phyloP scores from a whole-genome alignment of 53 echinoderm and acorn worm species.

The Henricia sp. region DNA sequence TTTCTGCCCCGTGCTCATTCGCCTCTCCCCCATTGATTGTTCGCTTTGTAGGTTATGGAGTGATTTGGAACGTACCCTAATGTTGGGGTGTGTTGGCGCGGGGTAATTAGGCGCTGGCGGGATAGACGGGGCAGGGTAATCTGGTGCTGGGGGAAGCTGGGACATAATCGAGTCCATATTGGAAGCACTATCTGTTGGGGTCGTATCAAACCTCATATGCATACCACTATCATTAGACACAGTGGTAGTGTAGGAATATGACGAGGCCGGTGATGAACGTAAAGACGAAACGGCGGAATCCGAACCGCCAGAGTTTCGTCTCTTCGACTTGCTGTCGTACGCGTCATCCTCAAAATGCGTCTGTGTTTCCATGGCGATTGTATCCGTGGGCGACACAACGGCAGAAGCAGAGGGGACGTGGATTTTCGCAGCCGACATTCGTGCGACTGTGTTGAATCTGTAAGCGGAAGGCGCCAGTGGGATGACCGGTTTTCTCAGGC shows the following conservation, averaged over 20 bases:
- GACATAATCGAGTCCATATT: slow-evolving; percentile 34
- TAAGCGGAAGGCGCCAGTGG: slow-evolving; percentile 60
- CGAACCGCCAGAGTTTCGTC: slow-evolving; percentile 71
- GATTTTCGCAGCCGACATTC: slow-evolving; percentile 67
- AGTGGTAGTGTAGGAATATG: slow-evolving; percentile 77
- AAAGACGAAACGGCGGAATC: slow-evolving; percentile 87
- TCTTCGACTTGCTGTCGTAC: slow-evolving; percentile 5
- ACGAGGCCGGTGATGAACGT: slow-evolving; percentile 85
- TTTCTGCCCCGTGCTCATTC: slow-evolving; percentile 51
- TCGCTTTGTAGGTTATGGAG: slow-evolving; percentile 16
- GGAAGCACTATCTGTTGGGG: slow-evolving; percentile 44
- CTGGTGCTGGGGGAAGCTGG: slow-evolving; percentile 46
- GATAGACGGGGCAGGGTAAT: slow-evolving; percentile 41
- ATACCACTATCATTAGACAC: slow-evolving; percentile 81
- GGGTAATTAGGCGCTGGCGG: slow-evolving; percentile 40
- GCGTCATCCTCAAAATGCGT: slow-evolving; percentile 53
- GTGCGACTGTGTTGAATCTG: slow-evolving; percentile 80
- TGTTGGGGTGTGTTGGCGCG: slow-evolving; percentile 16
- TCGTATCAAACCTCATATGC: slow-evolving; percentile 63
- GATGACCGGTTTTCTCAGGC: slow-evolving; percentile 65
- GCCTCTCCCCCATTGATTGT: slow-evolving; percentile 19
- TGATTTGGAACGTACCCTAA: slow-evolving; percentile 32
- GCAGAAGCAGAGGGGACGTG: slow-evolving; percentile 6
- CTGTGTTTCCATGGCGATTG: slow-evolving; percentile 43
- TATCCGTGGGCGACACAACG: slow-evolving; percentile 18